These are phyloP conservation scores for Lordiphosa andalusiaca DNA, from an alignment of 2,888 invertebrate species.

Conservation along the genomic window DNA sequence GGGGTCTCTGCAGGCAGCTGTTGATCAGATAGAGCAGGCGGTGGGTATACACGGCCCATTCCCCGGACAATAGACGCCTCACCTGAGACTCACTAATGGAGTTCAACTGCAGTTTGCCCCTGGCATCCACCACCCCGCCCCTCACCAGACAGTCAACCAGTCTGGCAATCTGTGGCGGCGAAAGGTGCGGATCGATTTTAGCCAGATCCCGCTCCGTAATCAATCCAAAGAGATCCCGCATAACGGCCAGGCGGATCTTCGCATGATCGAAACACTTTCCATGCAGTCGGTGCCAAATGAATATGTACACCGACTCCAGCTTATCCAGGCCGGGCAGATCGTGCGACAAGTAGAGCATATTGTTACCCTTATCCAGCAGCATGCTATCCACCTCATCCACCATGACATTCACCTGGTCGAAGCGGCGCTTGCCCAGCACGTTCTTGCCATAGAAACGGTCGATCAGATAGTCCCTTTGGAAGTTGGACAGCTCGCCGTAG, in stretches of 20 bases:
- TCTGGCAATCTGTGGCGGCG: neutral
- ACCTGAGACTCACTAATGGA: neutral
- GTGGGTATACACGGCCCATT: neutral
- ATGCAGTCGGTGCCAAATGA: slow-evolving; percentile 57
- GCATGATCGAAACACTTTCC: neutral
- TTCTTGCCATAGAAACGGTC: slow-evolving; percentile 72
- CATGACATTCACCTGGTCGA: slow-evolving; percentile 59
- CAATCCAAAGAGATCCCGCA: neutral
- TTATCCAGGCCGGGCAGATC: slow-evolving; percentile 75
- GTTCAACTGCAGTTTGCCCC: neutral
- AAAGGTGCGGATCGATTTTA: neutral
- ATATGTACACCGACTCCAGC: slow-evolving; percentile 71
- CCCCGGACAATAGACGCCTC: neutral
- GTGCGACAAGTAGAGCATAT: slow-evolving; percentile 77
- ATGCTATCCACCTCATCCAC: slow-evolving; percentile 80
- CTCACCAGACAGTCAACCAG: neutral
- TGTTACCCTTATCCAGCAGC: slow-evolving; percentile 78
- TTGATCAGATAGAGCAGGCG: slow-evolving; percentile 1
- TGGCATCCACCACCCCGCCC: neutral
- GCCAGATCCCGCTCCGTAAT: neutral
- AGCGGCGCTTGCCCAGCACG: slow-evolving; percentile 55
- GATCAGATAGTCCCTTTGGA: slow-evolving; percentile 28
- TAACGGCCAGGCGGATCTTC: neutral
- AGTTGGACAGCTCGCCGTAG: slow-evolving; percentile 12
- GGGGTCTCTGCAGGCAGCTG: neutral